phyloP scores from a whole-genome alignment of 2,797 vertebrate species.

The Holocentrus rufus region DNA sequence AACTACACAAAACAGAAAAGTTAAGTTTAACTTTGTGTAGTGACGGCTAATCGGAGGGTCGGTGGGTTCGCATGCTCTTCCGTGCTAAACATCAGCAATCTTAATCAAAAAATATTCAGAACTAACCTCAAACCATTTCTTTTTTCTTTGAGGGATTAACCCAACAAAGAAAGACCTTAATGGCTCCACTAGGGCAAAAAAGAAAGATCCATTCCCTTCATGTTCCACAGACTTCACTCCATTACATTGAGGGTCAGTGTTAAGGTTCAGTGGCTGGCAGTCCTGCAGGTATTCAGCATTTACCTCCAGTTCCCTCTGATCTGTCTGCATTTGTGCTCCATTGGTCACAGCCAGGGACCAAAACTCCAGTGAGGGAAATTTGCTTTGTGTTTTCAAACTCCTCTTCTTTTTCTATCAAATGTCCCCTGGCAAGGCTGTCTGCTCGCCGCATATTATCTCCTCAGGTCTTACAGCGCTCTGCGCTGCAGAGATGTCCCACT shows the following conservation, averaged over 20 bases:
- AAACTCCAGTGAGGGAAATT: slow-evolving; percentile 1
- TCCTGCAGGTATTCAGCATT: background rate
- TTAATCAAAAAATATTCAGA: no score
- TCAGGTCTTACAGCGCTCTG: background rate
- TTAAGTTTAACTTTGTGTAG: no score
- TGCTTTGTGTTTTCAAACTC: background rate
- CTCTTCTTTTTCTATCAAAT: background rate
- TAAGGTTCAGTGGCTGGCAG: background rate
- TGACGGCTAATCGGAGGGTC: no score
- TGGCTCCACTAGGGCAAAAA: background rate
- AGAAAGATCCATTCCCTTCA: background rate
- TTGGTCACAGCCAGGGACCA: slow-evolving; percentile 6
- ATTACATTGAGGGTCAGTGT: background rate
- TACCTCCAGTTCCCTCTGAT: background rate
- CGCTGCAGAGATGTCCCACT: background rate
- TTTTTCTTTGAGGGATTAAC: no score
- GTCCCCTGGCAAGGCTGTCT: background rate
- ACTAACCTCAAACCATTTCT: no score
- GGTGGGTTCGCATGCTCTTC: no score
- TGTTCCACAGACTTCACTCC: background rate
- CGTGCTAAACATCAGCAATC: no score
- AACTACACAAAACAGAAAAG: no score
- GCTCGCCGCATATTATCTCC: background rate
- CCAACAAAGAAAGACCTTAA: no score
- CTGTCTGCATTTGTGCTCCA: background rate